Evolutionary conservation across 2,888 invertebrate genomes (phyloP).

Genomic region (Aproaerema taeniolella): DNA sequence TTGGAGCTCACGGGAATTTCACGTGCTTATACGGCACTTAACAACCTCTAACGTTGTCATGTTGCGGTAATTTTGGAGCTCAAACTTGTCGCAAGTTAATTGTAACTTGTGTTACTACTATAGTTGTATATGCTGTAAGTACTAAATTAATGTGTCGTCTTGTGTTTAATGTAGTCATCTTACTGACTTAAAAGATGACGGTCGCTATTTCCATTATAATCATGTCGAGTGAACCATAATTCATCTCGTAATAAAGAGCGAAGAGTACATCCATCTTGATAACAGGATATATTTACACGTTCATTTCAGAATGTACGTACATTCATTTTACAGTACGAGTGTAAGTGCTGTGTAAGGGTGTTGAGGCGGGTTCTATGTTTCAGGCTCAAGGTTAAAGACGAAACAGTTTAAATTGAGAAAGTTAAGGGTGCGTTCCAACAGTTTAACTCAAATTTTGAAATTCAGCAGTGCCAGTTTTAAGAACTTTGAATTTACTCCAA

Average conservation of each 20-base stretch:
- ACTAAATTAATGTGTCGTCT: not conserved
- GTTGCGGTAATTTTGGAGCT: not conserved
- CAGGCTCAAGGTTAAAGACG: too few species aligned
- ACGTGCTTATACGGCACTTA: conserved; percentile 29
- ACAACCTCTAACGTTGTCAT: not conserved
- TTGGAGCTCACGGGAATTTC: conserved; percentile 33
- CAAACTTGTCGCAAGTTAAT: conserved; percentile 6
- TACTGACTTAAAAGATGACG: not conserved
- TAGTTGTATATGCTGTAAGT: not conserved
- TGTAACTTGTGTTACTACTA: not conserved
- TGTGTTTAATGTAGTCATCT: not conserved
- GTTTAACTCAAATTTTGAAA: too few species aligned
- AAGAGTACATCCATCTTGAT: conserved; percentile 7
- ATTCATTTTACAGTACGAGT: conserved; percentile 35
- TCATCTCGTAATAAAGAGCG: not conserved
- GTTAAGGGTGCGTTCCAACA: too few species aligned
- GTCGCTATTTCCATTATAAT: conserved; percentile 1
- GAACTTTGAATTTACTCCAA: too few species aligned
- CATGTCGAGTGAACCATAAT: not conserved
- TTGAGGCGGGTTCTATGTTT: conserved; percentile 50
- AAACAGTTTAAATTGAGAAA: too few species aligned
- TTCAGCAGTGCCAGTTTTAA: too few species aligned
- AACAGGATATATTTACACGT: conserved; percentile 1
- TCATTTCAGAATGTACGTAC: too few species aligned
- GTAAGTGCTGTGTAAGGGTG: conserved; percentile 69